phyloP scores from a whole-genome alignment of 1,140 invertebrate genomes.

The Pseudomyrmex pallidus region DNA sequence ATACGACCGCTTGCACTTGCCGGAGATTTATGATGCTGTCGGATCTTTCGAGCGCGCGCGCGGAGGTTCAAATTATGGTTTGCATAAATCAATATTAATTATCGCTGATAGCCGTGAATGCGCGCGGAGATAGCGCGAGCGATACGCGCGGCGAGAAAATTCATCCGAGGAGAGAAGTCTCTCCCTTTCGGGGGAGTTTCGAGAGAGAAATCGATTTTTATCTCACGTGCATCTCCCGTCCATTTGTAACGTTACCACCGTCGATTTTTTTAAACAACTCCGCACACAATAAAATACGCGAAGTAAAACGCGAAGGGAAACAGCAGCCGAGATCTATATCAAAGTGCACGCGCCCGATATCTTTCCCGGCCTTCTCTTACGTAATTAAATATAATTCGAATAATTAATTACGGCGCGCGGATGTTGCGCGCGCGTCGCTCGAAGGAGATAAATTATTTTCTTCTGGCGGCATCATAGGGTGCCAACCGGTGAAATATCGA shows the following conservation, averaged over 20 bases:
- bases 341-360: not conserved
- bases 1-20: constrained; percentile 50
- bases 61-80: constrained; percentile 25
- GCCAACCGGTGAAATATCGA: constrained; percentile 65
- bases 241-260: not conserved
- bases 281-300: not conserved
- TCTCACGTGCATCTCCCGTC: not conserved
- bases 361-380: constrained; percentile 30
- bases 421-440: constrained; percentile 54
- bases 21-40: constrained; percentile 48
- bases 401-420: constrained; percentile 67
- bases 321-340: not conserved
- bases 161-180: not conserved
- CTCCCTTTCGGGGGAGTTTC: not conserved
- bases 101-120: constrained; percentile 49
- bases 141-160: constrained; percentile 11
- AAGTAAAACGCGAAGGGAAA: not conserved
- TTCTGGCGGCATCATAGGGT: constrained; percentile 52
- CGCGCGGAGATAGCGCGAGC: not conserved
- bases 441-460: constrained; percentile 66
- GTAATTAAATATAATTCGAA: constrained; percentile 65
- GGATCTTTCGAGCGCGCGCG: constrained; percentile 24
- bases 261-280: constrained; percentile 8
- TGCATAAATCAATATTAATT: constrained; percentile 61
- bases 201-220: constrained; percentile 37